Evolutionary conservation across 2,797 vertebrate genomes (phyloP).

Genomic region (Pseudomugil gertrudae): DNA sequence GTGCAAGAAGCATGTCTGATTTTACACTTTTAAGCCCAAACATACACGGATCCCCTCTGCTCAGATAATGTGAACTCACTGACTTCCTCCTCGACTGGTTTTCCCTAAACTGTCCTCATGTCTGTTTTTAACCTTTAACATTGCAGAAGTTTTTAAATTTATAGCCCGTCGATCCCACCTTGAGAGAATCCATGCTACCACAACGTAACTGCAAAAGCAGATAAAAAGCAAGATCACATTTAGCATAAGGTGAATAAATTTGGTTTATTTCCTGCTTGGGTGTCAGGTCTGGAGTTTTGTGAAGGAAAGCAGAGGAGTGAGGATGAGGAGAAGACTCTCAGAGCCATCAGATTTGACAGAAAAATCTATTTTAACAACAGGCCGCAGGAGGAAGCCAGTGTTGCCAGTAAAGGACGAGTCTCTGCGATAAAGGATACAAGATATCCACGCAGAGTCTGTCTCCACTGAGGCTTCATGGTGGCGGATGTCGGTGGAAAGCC

Average conservation of each 20-base stretch:
- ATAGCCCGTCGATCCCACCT: conserved; percentile 17
- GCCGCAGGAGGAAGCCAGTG: conserved; percentile 25
- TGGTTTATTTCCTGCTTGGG: conserved; percentile 25
- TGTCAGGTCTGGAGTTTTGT: conserved; percentile 32
- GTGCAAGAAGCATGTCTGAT: conserved; percentile 15
- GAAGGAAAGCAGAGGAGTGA: conserved; percentile 20
- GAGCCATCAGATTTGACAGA: conserved; percentile 41
- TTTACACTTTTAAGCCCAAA: conserved; percentile 56
- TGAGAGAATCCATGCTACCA: conserved; percentile 28
- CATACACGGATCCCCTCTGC: conserved; percentile 37
- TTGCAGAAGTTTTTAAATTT: conserved; percentile 30
- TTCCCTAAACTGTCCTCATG: conserved; percentile 45
- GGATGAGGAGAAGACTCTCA: conserved; percentile 17
- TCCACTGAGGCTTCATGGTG: conserved; percentile 72
- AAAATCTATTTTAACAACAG: conserved; percentile 56
- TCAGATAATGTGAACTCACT: conserved; percentile 54
- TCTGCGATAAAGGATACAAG: conserved; percentile 59
- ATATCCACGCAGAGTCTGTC: conserved; percentile 67
- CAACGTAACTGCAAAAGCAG: conserved; percentile 63
- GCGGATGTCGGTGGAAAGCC: conserved; percentile 78
- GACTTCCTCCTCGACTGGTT: conserved; percentile 49
- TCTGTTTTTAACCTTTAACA: conserved; percentile 48
- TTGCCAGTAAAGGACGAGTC: conserved; percentile 57
- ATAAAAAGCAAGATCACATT: conserved; percentile 56
- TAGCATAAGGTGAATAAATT: conserved; percentile 38